Evolutionary conservation across 2,797 vertebrate genomes (phyloP).

Genomic region (Schizopygopsis malacanthus): DNA sequence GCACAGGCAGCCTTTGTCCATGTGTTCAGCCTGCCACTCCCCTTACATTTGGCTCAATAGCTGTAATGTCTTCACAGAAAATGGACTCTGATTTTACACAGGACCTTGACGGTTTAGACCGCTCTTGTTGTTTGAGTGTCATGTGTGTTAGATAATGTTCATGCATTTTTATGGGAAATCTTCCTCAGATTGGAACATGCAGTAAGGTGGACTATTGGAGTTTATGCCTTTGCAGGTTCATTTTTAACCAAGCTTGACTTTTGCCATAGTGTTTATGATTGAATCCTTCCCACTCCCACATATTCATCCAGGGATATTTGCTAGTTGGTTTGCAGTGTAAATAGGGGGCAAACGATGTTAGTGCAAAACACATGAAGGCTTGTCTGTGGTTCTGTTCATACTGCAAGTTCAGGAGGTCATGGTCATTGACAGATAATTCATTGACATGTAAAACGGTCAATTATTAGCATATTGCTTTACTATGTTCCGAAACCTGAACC

Average conservation of each 20-base stretch:
- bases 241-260: background rate
- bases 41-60: background rate
- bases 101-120: background rate
- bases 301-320: background rate
- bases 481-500: background rate
- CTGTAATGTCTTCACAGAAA: background rate
- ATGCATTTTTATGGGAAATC: background rate
- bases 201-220: background rate
- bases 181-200: background rate
- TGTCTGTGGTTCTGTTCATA: background rate
- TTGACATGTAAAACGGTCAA: background rate
- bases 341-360: background rate
- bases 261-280: background rate
- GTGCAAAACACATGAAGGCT: background rate
- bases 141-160: background rate
- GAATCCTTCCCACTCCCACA: too few relatives aligned
- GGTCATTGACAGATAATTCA: background rate
- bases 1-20: background rate
- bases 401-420: background rate
- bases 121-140: background rate
- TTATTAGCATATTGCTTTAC: background rate
- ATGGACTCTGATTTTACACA: background rate
- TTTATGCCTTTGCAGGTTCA: background rate
- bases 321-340: background rate
- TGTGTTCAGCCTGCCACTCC: slow-evolving; percentile 7